Evolutionary conservation across 1,140 invertebrate genomes (phyloP).

Genomic region (Drosophila punjabiensis): DNA sequence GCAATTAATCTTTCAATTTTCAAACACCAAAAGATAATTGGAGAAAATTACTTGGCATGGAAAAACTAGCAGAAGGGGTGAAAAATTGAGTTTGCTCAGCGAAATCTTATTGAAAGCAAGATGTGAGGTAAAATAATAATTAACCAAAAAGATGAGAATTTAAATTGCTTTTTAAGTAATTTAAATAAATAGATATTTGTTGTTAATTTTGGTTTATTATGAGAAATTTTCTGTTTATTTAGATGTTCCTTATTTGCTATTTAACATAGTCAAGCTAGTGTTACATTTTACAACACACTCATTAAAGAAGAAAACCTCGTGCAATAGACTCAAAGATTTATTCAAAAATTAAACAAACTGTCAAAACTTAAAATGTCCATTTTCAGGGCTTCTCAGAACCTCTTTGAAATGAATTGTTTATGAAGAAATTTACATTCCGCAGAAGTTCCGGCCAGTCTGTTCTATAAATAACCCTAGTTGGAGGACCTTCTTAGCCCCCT

Average conservation of each 20-base stretch:
- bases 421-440: conserved; percentile 48
- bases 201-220: background rate
- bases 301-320: background rate
- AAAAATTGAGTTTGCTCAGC: conserved; percentile 3
- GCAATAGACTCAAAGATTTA: background rate
- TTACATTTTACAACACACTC: too few relatives aligned
- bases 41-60: conserved; percentile 36
- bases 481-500: conserved; percentile 1
- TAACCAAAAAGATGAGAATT: background rate
- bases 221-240: too few relatives aligned
- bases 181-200: background rate
- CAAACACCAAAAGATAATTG: conserved; percentile 47
- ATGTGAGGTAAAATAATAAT: background rate
- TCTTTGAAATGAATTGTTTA: conserved; percentile 46
- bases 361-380: background rate
- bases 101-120: background rate
- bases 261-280: too few relatives aligned
- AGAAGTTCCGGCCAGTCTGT: conserved; percentile 34
- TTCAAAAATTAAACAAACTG: conserved; percentile 11
- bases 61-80: conserved; percentile 4
- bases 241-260: too few relatives aligned
- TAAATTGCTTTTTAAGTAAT: background rate
- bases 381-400: background rate
- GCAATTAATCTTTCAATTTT: conserved; percentile 56
- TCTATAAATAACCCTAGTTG: conserved; percentile 31